phyloP scores from a whole-genome alignment of 2,113 vertebrate species.

The Callipepla squamata region DNA sequence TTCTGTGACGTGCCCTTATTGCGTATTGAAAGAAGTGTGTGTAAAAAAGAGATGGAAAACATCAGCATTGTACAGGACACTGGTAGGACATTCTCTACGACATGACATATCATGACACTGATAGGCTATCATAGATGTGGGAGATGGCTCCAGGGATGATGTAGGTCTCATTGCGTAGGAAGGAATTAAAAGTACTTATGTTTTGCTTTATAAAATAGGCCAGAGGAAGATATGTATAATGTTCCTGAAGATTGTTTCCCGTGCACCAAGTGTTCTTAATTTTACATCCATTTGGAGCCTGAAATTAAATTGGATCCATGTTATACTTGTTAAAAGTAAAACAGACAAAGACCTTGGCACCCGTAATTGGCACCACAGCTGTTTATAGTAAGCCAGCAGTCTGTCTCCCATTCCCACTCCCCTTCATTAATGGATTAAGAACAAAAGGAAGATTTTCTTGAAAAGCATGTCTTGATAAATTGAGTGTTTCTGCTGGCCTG shows the following conservation, averaged over 20 bases:
- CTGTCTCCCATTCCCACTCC: not conserved
- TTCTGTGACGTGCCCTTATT: not conserved
- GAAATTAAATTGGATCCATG: conserved; percentile 42
- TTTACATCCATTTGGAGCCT: conserved; percentile 11
- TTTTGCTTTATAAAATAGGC: not conserved
- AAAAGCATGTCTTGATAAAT: not conserved
- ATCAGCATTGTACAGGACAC: not conserved
- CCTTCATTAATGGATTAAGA: not conserved
- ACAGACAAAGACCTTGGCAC: not conserved
- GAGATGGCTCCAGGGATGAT: not conserved
- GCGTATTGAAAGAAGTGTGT: not conserved
- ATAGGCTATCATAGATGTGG: not conserved
- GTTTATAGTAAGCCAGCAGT: not conserved
- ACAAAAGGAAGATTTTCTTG: not conserved
- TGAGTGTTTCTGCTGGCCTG: not conserved
- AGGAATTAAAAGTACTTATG: not conserved
- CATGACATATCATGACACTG: not conserved
- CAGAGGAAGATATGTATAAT: not conserved
- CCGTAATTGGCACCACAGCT: not conserved
- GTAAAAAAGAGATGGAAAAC: not conserved
- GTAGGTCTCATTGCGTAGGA: not conserved
- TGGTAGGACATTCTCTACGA: not conserved
- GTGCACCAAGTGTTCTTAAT: conserved; percentile 33
- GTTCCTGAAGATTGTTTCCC: not conserved
- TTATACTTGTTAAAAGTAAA: conserved; percentile 27